A percentile compares a stretch with the other conserved stretches of the same genome.
Conservation (phyloP, 2,797 vertebrate species). For the Rhinogobio ventralis region DNA sequence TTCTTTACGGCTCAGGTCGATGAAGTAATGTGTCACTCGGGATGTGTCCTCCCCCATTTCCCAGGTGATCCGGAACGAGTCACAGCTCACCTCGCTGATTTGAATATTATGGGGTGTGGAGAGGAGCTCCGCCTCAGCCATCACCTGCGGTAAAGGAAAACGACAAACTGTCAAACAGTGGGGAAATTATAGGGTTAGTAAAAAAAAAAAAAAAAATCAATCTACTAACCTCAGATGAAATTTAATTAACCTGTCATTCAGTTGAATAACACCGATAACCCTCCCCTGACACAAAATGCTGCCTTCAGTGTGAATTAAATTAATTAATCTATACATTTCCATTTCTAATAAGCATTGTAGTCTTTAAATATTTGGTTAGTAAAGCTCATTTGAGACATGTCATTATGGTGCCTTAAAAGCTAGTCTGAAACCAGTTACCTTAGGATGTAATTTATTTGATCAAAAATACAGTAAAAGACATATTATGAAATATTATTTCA, state of each 20-base stretch:
- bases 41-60: slow-evolving; percentile 94
- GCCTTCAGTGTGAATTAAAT: background rate
- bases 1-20: slow-evolving; percentile 98
- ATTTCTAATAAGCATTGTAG: background rate
- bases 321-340: background rate
- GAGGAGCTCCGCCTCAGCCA: slow-evolving; percentile 58
- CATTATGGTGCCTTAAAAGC: background rate
- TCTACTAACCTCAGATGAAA: slow-evolving; percentile 61
- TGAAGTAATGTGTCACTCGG: slow-evolving; percentile 98
- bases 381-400: background rate
- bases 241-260: slow-evolving; percentile 69
- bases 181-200: slow-evolving; percentile 17
- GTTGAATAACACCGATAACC: background rate
- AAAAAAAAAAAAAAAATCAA: slow-evolving; percentile 11
- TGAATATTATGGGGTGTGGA: slow-evolving; percentile 90
- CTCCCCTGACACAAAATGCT: background rate
- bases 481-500: background rate
- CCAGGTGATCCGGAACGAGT: slow-evolving; percentile 99
- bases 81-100: slow-evolving; percentile 99
- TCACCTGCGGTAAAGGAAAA: slow-evolving; percentile 35
- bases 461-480: background rate
- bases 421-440: background rate
- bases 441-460: background rate
- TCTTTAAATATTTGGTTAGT: background rate
- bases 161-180: slow-evolving; percentile 25